Conservation (phyloP, 1,140 invertebrate species). For the Drosophila cardini region DNA sequence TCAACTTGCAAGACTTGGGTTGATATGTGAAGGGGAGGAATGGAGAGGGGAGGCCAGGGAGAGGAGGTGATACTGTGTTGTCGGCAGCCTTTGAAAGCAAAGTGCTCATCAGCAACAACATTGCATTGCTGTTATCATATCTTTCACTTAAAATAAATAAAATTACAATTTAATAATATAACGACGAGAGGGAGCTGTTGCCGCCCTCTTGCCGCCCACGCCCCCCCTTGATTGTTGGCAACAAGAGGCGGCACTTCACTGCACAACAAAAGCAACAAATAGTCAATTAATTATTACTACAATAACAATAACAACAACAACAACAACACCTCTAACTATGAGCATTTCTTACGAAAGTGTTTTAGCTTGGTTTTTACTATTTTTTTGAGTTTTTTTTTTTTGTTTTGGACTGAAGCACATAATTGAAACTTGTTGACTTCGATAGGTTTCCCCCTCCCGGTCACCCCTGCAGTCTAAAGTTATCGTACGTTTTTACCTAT, state of each 20-base stretch:
- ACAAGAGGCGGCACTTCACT: conserved; percentile 64
- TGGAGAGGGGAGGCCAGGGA: too few relatives aligned
- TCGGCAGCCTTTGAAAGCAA: conserved; percentile 62
- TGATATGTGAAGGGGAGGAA: conserved; percentile 31
- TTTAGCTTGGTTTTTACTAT: conserved; percentile 52
- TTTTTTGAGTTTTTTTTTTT: conserved; percentile 41
- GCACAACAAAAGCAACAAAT: conserved; percentile 74
- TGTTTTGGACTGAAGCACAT: conserved; percentile 59
- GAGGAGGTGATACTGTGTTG: not conserved
- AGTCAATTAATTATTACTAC: conserved; percentile 81
- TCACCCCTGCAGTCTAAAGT: conserved; percentile 16
- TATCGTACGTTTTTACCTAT: conserved; percentile 50
- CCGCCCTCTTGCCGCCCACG: not conserved
- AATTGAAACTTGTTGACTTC: conserved; percentile 80
- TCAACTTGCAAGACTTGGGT: conserved; percentile 10
- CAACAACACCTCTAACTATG: conserved; percentile 29
- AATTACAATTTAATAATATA: conserved; percentile 82
- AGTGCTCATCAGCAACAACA: conserved; percentile 25
- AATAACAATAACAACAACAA: conserved; percentile 49
- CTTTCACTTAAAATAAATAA: conserved; percentile 82
- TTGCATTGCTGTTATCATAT: conserved; percentile 71
- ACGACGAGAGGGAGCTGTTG: conserved; percentile 35
- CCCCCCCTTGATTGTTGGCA: not conserved
- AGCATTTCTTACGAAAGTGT: conserved; percentile 79
- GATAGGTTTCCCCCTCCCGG: conserved; percentile 33